phyloP scores from a whole-genome alignment of 2,888 invertebrate genomes.

The Dexiosoma caninum region DNA sequence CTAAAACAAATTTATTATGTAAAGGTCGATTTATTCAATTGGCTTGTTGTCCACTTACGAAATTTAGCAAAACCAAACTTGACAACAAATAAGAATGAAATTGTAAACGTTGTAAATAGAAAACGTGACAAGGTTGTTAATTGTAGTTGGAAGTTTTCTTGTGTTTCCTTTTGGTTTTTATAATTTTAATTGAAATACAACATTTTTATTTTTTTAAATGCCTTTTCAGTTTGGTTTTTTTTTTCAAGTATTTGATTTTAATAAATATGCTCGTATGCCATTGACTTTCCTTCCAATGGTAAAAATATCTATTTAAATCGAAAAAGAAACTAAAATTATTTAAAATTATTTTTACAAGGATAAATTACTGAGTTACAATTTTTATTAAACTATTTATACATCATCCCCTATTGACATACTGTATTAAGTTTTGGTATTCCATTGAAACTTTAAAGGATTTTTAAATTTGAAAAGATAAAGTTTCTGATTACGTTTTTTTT shows the following conservation, averaged over 20 bases:
- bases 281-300: too few relatives aligned
- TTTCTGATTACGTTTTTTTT: too few relatives aligned
- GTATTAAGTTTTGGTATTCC: too few relatives aligned
- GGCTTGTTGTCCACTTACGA: background rate
- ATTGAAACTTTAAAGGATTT: too few relatives aligned
- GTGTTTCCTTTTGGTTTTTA: background rate
- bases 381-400: too few relatives aligned
- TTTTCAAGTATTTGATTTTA: background rate
- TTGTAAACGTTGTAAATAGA: background rate
- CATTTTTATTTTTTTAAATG: background rate
- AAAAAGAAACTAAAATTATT: too few relatives aligned
- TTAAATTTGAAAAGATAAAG: too few relatives aligned
- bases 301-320: too few relatives aligned
- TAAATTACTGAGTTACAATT: too few relatives aligned
- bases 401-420: too few relatives aligned
- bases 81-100: background rate
- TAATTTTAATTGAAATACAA: background rate
- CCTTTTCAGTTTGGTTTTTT: slow-evolving; percentile 8
- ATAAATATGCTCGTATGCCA: background rate
- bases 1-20: slow-evolving; percentile 44
- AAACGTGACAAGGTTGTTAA: background rate
- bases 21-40: slow-evolving; percentile 54
- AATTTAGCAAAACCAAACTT: background rate
- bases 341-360: too few relatives aligned
- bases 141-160: background rate